phyloP scores from a whole-genome alignment of 2,113 vertebrate genomes.

The Rhynchomys soricoides region DNA sequence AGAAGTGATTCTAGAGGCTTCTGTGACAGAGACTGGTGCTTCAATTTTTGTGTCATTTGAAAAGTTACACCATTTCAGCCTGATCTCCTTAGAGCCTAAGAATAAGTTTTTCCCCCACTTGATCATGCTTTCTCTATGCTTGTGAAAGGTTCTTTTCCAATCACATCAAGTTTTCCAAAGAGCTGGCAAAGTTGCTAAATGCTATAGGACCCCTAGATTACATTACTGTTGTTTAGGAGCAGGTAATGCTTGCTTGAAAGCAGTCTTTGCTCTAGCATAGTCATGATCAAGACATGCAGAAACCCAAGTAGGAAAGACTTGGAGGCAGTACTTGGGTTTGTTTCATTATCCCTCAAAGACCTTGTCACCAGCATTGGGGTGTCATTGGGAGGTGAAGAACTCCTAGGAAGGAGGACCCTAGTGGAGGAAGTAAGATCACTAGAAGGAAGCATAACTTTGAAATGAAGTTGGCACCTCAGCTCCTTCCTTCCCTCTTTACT shows the following conservation, averaged over 20 bases:
- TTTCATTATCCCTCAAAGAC: not conserved
- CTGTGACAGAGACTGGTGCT: not conserved
- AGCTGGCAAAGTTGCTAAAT: not conserved
- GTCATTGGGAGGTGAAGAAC: no score
- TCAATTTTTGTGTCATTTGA: slow-evolving; percentile 17
- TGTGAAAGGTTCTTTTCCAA: not conserved
- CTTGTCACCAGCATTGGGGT: not conserved
- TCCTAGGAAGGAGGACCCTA: not conserved
- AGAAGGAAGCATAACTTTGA: not conserved
- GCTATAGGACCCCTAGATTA: not conserved
- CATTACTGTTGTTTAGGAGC: not conserved
- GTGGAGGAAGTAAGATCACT: not conserved
- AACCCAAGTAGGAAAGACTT: not conserved
- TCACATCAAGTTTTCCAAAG: no score
- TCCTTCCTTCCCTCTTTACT: not conserved
- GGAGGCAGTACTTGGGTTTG: not conserved
- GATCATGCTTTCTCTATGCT: not conserved
- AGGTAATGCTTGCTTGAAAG: not conserved
- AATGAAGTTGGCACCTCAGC: not conserved
- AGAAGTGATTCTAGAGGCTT: slow-evolving; percentile 18
- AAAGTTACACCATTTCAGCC: not conserved
- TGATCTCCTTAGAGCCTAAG: not conserved
- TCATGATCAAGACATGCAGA: not conserved
- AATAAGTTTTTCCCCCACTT: not conserved
- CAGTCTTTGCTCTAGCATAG: fast-evolving